phyloP scores from a whole-genome alignment of 2,113 vertebrate species.

The Chaetura pelagica region DNA sequence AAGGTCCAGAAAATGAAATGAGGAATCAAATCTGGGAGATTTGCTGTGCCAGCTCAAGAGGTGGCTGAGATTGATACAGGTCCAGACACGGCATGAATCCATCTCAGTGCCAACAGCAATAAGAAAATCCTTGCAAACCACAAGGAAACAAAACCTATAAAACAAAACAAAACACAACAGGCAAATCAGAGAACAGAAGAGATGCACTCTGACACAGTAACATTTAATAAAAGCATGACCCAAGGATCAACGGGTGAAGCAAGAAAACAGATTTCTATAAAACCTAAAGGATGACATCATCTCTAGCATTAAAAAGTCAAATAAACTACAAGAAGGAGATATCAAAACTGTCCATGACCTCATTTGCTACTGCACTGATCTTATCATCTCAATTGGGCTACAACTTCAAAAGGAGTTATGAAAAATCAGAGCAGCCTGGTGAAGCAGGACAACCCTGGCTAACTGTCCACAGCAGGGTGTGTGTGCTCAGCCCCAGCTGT shows the following conservation, averaged over 20 bases:
- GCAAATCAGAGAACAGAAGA: not conserved
- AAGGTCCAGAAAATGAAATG: not conserved
- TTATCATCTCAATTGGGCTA: not conserved
- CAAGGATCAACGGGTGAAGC: not conserved
- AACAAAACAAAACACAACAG: not conserved
- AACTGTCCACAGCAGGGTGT: accelerated
- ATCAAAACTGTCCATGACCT: not conserved
- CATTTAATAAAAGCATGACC: not conserved
- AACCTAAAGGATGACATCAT: not conserved
- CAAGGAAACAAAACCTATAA: not conserved
- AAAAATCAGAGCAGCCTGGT: not conserved
- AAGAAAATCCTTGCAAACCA: not conserved
- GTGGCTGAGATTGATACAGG: not conserved
- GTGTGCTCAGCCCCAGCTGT: accelerated
- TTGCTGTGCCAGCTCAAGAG: not conserved
- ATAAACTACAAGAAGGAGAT: not conserved
- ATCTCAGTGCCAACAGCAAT: not conserved
- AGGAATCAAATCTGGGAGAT: not conserved
- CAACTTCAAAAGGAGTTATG: not conserved
- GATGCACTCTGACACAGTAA: not conserved
- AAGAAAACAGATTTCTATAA: not conserved
- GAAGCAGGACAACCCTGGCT: not conserved
- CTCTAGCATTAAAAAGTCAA: not conserved
- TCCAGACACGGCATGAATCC: not conserved
- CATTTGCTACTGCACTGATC: not conserved